A percentile compares a stretch with the other conserved stretches of the same genome.
Conservation (phyloP, 2,113 vertebrate species). For the Etheostoma spectabile region DNA sequence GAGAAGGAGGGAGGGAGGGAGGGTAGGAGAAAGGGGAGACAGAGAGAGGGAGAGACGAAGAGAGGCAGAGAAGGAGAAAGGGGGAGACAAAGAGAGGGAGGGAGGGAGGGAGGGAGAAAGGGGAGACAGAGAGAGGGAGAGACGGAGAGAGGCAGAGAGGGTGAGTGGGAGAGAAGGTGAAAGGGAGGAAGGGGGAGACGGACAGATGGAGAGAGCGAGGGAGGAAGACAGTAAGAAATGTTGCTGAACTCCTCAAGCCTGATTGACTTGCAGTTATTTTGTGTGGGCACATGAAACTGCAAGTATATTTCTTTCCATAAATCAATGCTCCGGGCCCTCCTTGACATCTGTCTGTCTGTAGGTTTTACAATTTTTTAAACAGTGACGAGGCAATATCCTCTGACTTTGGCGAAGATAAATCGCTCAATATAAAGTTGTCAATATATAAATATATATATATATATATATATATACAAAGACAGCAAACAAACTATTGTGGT, state of each 20-base stretch:
- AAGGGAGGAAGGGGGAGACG: neutral
- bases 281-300: neutral
- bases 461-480: too few species aligned
- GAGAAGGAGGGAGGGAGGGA: too few species aligned
- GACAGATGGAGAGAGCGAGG: neutral
- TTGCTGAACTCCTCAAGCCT: neutral
- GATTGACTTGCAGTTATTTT: slow-evolving; percentile 7
- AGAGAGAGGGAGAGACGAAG: slow-evolving; percentile 15
- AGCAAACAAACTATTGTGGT: neutral
- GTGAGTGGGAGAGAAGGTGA: neutral
- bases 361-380: too few species aligned
- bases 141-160: too few species aligned
- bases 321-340: too few species aligned
- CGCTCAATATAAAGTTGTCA: too few species aligned
- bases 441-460: too few species aligned
- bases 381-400: too few species aligned
- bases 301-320: neutral
- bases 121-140: neutral
- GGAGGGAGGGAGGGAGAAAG: slow-evolving; percentile 32
- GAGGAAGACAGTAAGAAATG: slow-evolving; percentile 24
- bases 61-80: neutral
- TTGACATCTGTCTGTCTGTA: too few species aligned
- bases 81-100: neutral
- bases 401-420: too few species aligned
- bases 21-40: neutral